Evolutionary conservation across 2,888 invertebrate genomes (phyloP), one percentile per base, ranked within the genome.

Genomic region (Tanypteryx hageni): DNA sequence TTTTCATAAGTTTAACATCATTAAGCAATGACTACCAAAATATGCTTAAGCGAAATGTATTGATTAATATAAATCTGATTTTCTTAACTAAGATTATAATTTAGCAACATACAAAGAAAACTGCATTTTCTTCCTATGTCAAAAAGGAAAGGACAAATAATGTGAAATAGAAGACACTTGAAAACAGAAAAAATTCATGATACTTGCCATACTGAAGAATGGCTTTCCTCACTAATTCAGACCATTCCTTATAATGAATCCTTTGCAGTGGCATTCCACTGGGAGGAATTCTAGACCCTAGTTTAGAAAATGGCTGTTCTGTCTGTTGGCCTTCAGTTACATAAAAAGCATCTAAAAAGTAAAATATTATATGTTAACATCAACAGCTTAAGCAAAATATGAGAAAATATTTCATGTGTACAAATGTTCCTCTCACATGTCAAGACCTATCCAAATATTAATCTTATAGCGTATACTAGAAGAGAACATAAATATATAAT

Each of bases 141-240:
- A 44, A 44, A 44, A 44, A 44, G 44, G 5, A 5, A 1, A 44
- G n/a, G 44, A 44, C 1, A 44, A 44, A 44, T 44, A 44, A 44
- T 44, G 1, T 44, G 44, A 44, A 44, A 44, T 1, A 44, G n/a
- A n/a, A n/a, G n/a, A 44, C 5, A 44, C 44, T 44, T 81, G 94
- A 27, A 61, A 92, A 85, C 92, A 85, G n/a, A 22, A 27, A 14
- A 64, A 31, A 31, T 44, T 16, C 16, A 89, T 68, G 92, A 93
- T 82, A 96, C 96, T 95, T 95, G 97, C 97, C 96, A 94, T 96
- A 97, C 93, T 97, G 96, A 92, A 96, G 95, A 56, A 97, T 96
- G 92, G 97, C 96, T 94, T 96, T 96, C 93, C 97, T 96, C 9
- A 97, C 96, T 93, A 95, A 95, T 59, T 95, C 95, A 93, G 95